Percentiles rank a stretch among this genome's conserved stretches.
These are phyloP conservation scores for Orthonyx spaldingii DNA, from an alignment of 2,113 vertebrate genomes.

Conservation along the genomic window DNA sequence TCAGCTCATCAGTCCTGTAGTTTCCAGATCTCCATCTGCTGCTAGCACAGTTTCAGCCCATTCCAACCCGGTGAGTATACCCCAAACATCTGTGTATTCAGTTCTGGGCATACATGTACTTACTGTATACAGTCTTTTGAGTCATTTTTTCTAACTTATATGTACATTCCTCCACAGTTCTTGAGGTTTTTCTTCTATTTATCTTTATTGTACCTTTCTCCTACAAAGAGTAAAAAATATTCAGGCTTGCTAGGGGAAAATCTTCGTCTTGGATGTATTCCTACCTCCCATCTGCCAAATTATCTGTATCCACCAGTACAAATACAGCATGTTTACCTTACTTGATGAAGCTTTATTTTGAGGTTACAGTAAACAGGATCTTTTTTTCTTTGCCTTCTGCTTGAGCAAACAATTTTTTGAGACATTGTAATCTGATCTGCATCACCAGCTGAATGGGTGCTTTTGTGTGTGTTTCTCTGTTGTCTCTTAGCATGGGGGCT, in stretches of 20 bases:
- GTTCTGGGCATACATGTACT: neutral
- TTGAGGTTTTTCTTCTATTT: neutral
- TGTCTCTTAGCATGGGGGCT: neutral
- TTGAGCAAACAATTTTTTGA: neutral
- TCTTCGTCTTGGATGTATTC: neutral
- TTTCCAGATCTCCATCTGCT: conserved; percentile 90
- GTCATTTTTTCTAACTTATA: neutral
- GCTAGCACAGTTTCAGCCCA: conserved; percentile 91
- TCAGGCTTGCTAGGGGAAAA: neutral
- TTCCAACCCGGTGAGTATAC: conserved; percentile 83
- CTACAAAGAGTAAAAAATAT: neutral
- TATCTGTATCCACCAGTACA: neutral
- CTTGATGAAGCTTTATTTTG: neutral
- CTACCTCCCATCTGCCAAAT: neutral
- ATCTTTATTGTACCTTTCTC: neutral
- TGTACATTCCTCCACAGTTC: neutral
- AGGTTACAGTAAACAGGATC: neutral
- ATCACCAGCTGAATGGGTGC: neutral
- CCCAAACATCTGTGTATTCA: neutral
- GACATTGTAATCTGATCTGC: neutral
- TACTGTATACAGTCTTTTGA: neutral
- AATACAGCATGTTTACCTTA: neutral
- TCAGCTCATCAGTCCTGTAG: conserved; percentile 81
- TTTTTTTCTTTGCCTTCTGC: neutral
- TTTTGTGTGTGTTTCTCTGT: neutral